Evolutionary conservation across 1,140 invertebrate species (phyloP).

Genomic region (Drosophila paulistorum): DNA sequence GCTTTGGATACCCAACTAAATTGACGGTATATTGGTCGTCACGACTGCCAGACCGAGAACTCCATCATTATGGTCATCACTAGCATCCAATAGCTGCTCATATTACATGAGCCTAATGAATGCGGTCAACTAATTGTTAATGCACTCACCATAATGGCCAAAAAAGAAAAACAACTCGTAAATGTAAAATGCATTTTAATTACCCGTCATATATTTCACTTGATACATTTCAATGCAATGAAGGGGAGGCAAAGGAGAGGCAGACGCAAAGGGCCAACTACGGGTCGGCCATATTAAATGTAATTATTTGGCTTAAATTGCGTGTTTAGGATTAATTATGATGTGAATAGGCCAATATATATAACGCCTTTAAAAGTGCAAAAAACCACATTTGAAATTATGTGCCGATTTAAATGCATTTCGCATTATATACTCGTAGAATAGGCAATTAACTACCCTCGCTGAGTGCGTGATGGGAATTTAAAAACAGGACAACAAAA

Average conservation of each 20-base stretch:
- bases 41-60: not conserved
- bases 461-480: conserved; percentile 54
- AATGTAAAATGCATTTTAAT: conserved; percentile 80
- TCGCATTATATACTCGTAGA: conserved; percentile 45
- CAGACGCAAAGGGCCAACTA: too few species aligned
- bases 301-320: conserved; percentile 80
- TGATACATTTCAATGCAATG: conserved; percentile 78
- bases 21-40: not conserved
- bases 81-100: conserved; percentile 31
- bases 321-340: conserved; percentile 82
- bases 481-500: conserved; percentile 7
- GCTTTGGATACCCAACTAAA: conserved; percentile 37
- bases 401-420: conserved; percentile 55
- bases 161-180: conserved; percentile 51
- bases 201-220: conserved; percentile 76
- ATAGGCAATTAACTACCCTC: not conserved
- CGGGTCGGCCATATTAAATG: conserved; percentile 63
- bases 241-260: too few species aligned
- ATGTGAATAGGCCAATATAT: conserved; percentile 66
- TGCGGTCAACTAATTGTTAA: conserved; percentile 80
- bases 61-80: not conserved
- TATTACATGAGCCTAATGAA: conserved; percentile 59
- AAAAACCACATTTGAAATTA: conserved; percentile 74
- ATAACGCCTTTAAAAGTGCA: conserved; percentile 66
- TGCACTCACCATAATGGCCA: conserved; percentile 73